Evolutionary conservation across 2,888 invertebrate genomes (phyloP), one percentile per base, ranked within the genome.

Genomic region (Miltochrista miniata): DNA sequence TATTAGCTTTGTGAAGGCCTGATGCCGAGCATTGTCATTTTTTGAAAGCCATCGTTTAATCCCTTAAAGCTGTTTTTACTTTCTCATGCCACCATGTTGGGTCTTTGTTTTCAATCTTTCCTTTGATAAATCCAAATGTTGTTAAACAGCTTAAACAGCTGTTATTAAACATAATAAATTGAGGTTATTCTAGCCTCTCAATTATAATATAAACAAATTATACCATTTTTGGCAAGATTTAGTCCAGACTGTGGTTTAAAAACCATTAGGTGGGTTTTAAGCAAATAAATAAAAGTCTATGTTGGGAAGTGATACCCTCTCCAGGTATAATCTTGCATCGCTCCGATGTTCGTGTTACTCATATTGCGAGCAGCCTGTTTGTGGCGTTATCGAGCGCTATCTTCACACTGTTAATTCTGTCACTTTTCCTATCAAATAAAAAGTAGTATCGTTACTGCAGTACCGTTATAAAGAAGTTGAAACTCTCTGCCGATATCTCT

Each of bases 391-490:
- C 29, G 3, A 41, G 14, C 2, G 41, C 31, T 10, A 41, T 10
- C 13, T 41, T 41, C 13, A 41, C 30, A 1, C 1, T 15, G n/a
- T 29, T 40, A 18, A 40, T 18, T 40, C 24, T 40, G 29, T 40
- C 39, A 29, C 29, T 40, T n/a, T 10, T n/a, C 10, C 39, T 7
- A 12, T 40, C 29, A 9, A 24, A 40, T 24, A n/a, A 40, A 5
- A 2, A 24, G 14, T 40, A 29, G 39, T 24, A 11, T 24, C 11
- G 29, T 10, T 9, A 18, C 13, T 9, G 38, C 8, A 29, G 40
- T 49, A 7, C 56, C 58, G 18, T 52, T 29, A 14, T 52, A 51
- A 4, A 50, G 24, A 0, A 61, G 42, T 29, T 61, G 36, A 33
- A 54, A 59, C 3, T 30, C 18, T 14, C n/a, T 10, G 5, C 44